Evolutionary conservation across 35 echinoderm and acorn worm genomes (phyloP).

Genomic region (Chiridota heheva): DNA sequence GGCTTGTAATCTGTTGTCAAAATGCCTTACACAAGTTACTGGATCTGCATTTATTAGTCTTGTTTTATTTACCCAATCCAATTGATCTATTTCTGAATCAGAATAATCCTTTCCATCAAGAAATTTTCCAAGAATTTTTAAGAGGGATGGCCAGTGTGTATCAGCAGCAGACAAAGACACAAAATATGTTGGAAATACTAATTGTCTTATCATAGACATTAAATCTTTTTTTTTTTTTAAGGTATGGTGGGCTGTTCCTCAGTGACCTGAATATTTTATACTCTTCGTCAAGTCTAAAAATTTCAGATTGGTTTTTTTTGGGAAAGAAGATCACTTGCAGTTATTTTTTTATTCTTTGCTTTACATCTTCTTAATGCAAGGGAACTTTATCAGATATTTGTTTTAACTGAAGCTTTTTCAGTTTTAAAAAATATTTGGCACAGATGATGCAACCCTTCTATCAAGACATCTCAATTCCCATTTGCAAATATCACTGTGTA

Average conservation of each 20-base stretch:
- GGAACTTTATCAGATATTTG: constrained; percentile 5
- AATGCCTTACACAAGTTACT: constrained; percentile 49
- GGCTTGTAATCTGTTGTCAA: constrained; percentile 40
- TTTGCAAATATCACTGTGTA: constrained; percentile 22
- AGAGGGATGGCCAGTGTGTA: neutral
- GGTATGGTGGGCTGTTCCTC: too few relatives aligned
- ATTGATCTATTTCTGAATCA: constrained; percentile 21
- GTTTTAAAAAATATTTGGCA: constrained; percentile 31
- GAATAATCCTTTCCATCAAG: neutral
- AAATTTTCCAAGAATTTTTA: constrained; percentile 17
- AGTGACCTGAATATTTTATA: too few relatives aligned
- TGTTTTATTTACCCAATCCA: constrained; percentile 43
- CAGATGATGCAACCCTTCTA: neutral
- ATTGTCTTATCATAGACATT: too few relatives aligned
- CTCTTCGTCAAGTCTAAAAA: too few relatives aligned
- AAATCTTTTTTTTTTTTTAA: too few relatives aligned
- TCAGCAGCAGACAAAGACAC: constrained; percentile 19
- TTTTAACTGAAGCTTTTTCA: constrained; percentile 11
- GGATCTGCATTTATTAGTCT: constrained; percentile 47
- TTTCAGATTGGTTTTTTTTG: too few relatives aligned
- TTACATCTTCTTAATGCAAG: constrained; percentile 9
- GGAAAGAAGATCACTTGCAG: too few relatives aligned
- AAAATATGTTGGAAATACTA: constrained; percentile 38
- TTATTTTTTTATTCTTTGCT: too few relatives aligned
- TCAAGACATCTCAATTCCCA: constrained; percentile 6